Evolutionary conservation across 2,888 invertebrate genomes (phyloP).

Genomic region (Lamellibrachia satsuma): DNA sequence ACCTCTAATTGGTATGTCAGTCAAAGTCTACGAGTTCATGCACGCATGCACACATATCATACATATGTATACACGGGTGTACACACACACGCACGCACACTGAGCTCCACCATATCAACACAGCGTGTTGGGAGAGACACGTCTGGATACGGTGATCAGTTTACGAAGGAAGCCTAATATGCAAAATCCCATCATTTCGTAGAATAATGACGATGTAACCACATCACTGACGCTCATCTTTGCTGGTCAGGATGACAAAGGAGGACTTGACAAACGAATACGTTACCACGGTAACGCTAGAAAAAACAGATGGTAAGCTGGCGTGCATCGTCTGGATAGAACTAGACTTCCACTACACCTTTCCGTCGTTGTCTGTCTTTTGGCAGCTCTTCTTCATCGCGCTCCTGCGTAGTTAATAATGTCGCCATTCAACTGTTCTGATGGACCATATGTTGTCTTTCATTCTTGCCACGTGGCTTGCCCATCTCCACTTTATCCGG

Average conservation of each 20-base stretch:
- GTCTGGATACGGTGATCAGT: not conserved
- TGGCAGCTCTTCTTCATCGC: no score
- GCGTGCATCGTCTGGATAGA: not conserved
- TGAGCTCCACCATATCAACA: not conserved
- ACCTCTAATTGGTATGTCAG: not conserved
- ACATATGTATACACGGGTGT: no score
- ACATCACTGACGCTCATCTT: not conserved
- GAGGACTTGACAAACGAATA: not conserved
- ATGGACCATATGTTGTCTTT: no score
- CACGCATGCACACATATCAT: not conserved
- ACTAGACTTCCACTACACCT: not conserved
- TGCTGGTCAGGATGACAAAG: not conserved
- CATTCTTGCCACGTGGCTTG: no score
- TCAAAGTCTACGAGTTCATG: not conserved
- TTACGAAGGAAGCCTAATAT: not conserved
- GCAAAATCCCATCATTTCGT: not conserved
- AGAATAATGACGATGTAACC: not conserved
- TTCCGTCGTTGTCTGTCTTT: no score
- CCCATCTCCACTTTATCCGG: no score
- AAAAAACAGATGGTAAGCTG: not conserved
- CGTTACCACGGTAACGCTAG: not conserved
- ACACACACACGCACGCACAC: not conserved
- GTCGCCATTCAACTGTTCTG: no score
- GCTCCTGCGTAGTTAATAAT: no score
- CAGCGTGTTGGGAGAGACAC: not conserved